These are phyloP conservation scores for Oreochromis niloticus DNA, from an alignment of 2,113 vertebrate genomes.

Conservation along the genomic window DNA sequence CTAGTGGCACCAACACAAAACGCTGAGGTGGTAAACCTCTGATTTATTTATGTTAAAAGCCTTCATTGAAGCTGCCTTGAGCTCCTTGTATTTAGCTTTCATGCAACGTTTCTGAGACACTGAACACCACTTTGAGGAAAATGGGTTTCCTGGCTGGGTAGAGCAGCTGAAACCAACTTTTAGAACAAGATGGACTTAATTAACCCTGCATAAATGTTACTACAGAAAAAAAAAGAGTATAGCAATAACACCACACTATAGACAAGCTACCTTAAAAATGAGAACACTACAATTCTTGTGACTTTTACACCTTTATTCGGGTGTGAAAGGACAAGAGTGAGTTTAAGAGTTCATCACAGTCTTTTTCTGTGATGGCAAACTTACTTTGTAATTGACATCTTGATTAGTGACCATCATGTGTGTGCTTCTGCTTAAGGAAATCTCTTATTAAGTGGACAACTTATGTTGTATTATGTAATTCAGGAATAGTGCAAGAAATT, in stretches of 20 bases:
- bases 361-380: background rate
- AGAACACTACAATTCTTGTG: background rate
- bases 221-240: background rate
- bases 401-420: background rate
- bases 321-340: background rate
- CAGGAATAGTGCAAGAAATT: background rate
- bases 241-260: background rate
- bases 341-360: background rate
- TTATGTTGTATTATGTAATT: background rate
- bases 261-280: background rate
- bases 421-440: background rate
- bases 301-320: background rate
- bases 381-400: background rate
- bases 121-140: background rate
- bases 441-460: background rate
- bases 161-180: background rate
- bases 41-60: slow-evolving; percentile 32
- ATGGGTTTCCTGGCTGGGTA: background rate
- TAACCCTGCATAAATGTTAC: background rate
- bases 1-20: background rate
- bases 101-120: background rate
- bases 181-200: background rate
- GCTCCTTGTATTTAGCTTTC: background rate
- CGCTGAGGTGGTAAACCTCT: background rate
- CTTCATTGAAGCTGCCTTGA: background rate